phyloP scores from a whole-genome alignment of 1,140 invertebrate species.

The Caerostris darwini region DNA sequence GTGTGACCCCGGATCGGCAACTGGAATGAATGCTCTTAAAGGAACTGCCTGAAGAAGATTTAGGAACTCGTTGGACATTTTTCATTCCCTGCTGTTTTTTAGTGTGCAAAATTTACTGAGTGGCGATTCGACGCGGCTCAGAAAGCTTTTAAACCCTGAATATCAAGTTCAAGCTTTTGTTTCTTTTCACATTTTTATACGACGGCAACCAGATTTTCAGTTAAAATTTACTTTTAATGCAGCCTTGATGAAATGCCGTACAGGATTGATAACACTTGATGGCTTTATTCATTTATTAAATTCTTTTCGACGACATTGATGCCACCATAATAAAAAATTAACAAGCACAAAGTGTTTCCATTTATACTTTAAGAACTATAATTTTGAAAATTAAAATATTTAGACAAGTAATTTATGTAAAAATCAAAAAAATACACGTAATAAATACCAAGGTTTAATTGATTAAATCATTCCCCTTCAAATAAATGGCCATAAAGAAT shows the following conservation, averaged over 20 bases:
- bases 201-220: background rate
- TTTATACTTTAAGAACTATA: too few species aligned
- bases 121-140: background rate
- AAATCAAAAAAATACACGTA: too few species aligned
- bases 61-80: constrained; percentile 57
- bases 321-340: too few species aligned
- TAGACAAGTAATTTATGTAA: too few species aligned
- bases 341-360: too few species aligned
- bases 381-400: too few species aligned
- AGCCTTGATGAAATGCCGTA: background rate
- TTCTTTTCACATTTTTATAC: background rate
- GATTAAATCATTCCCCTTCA: too few species aligned
- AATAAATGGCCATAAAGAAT: too few species aligned
- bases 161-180: constrained; percentile 10
- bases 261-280: background rate
- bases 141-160: background rate
- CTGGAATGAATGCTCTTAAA: constrained; percentile 73
- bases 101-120: background rate
- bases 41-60: constrained; percentile 66
- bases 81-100: constrained; percentile 67
- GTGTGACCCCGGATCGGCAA: constrained; percentile 65
- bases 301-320: too few species aligned
- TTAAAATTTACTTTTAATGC: background rate
- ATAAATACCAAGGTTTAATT: too few species aligned
- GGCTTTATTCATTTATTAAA: background rate